Evolutionary conservation across 1,140 invertebrate genomes (phyloP), one percentile per base, ranked within the genome.

Genomic region (Oncopeltus fasciatus): DNA sequence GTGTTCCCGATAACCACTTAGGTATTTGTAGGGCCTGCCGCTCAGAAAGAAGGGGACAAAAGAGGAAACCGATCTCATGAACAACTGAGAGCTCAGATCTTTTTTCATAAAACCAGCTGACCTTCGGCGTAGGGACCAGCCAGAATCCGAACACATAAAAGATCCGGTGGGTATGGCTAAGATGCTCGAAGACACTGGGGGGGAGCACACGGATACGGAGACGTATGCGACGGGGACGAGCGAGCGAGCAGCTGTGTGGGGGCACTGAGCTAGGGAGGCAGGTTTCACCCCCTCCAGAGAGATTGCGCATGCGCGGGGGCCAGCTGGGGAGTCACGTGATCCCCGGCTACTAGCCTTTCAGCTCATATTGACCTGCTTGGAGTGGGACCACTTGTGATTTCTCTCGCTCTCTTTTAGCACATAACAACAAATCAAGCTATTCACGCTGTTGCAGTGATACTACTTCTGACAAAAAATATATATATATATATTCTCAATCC

Each of bases 1-100:
- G 49, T 53, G 49, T 53, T 53, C 49, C 26, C 49, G 21, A 53
- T 53, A 53, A 53, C 20, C 49, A 53, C 49, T 53, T 1, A 53
- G 49, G 21, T 53, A 53, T 26, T 53, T 53, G 24, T 53, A 53
- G 1, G 49, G 49, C 4, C 49, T 2, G 16, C 49, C 49, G 49
- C 24, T 18, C 24, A 24, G 49, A 27, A 53, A 53, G 24, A 53
- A 53, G 12, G 49, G 49, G 4, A 53, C 49, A 24, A 53, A 53
- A 21, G 49, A 53, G 2, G 49, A 53, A 5, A 53, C 49, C 18
- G 24, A 24, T 21, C 49, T 21, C 49, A 53, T 53, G 49, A 53
- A 53, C 21, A 8, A 4, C 8, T 24, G n/a, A 24, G 18, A 24
- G 49, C 24, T 53, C 20, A 53, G 24, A 14, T 53, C 49, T 18